Percentiles rank a stretch among this genome's conserved stretches.
Conservation (phyloP, 2,888 invertebrate genomes). For the Scelioninae gen. 2 region DNA sequence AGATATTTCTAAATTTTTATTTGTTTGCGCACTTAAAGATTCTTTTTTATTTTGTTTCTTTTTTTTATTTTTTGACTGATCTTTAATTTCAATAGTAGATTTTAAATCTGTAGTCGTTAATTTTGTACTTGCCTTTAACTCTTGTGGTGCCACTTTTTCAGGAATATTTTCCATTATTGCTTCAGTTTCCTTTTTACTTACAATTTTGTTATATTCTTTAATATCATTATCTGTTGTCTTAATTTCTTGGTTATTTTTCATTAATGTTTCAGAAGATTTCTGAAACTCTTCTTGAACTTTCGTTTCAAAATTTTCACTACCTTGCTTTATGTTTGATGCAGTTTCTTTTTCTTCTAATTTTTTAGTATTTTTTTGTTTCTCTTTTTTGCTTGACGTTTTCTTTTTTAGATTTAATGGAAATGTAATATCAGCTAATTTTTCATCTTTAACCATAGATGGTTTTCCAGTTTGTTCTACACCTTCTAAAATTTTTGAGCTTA, state of each 20-base stretch:
- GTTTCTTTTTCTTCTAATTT: background rate
- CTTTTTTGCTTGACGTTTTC: too few species aligned
- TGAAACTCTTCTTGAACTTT: background rate
- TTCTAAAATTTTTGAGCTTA: too few species aligned
- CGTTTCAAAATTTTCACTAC: background rate
- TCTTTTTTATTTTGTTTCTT: constrained; percentile 1
- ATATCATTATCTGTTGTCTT: too few species aligned
- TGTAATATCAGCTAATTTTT: background rate
- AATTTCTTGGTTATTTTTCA: too few species aligned
- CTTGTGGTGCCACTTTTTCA: background rate
- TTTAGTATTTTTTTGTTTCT: too few species aligned
- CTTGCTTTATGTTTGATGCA: background rate
- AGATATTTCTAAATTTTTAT: too few species aligned
- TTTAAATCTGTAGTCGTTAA: background rate
- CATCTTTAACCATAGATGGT: background rate
- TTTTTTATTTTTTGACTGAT: constrained; percentile 3
- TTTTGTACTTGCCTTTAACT: background rate
- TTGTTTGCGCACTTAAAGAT: background rate
- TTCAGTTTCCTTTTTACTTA: too few species aligned
- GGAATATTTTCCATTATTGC: too few species aligned
- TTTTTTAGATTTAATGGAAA: background rate
- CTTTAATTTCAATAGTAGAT: background rate
- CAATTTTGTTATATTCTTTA: too few species aligned
- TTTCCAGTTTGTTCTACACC: constrained; percentile 1
- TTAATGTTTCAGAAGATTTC: background rate